Base-by-base conservation (phyloP, 1,140 invertebrate species). In the Drosophila suzukii region DNA sequence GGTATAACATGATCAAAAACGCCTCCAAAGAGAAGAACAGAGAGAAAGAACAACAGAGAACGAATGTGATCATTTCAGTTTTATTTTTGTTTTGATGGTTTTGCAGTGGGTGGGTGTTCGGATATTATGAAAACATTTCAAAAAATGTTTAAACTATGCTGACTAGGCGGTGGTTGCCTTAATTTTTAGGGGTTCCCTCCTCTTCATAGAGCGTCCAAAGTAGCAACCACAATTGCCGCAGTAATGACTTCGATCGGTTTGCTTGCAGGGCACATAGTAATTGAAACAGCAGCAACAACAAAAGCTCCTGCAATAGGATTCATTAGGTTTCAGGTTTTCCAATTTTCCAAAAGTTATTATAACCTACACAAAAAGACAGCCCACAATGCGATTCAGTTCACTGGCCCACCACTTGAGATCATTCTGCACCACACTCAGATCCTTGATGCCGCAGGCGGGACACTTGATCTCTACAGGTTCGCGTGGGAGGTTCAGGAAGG, bases 211-310 rank as follows among this genome's bases (percentile, higher is more conserved):
- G 12, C 91, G 79, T 4, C 91, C 91, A 72, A 90, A 92, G 65
- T 92, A 92, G 59, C 91, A 91, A 41, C 91, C 85, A 36, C 91
- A 92, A 57, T 92, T 91, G 68, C 78, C 81, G 27, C 91, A 92
- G 32, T 92, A 92, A 72, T 92, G 91, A 55, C 91, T 92, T 24
- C 84, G 74, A 63, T 92, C 91, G 11, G 84, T 91, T 59, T 91
- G 84, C 59, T 91, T 90, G 71, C 84, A 91, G 59, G 88, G 84
- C 53, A 80, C 58, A 49, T 51, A 63, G 46, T 91, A 92, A 59
- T 91, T 60, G 63, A 91, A 60, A 38, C 91, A 92, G 50, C 77
- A 92, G 62, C 91, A 92, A 27, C 91, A 92, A 41, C 91, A 92
- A 24, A 68, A 88, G 44, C 73, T 75, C 44, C 91, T 91, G 54